phyloP scores from a whole-genome alignment of 2,888 invertebrate species.

The Polymixis lichenea region DNA sequence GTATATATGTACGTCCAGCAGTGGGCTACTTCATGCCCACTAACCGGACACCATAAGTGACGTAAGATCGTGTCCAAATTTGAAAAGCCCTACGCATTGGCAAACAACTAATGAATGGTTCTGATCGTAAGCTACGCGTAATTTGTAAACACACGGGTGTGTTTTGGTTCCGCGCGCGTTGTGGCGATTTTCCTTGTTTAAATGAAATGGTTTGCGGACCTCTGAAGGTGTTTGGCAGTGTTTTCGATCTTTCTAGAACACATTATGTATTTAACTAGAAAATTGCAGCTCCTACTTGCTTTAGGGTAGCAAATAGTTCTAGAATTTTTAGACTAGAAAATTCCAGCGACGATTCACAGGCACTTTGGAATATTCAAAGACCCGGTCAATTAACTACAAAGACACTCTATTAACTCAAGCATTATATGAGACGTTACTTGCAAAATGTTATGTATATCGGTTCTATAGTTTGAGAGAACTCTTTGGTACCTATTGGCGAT shows the following conservation, averaged over 20 bases:
- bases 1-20: background rate
- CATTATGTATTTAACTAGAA: no score
- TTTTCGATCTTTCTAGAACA: background rate
- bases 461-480: no score
- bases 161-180: background rate
- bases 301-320: no score
- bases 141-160: slow-evolving; percentile 61
- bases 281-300: no score
- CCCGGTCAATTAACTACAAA: no score
- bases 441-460: no score
- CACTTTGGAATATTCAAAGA: no score
- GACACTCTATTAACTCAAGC: no score
- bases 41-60: slow-evolving; percentile 29
- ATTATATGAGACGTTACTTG: no score
- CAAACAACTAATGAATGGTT: slow-evolving; percentile 52
- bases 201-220: accelerated
- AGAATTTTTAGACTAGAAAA: no score
- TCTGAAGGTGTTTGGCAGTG: background rate
- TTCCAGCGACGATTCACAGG: no score
- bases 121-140: slow-evolving; percentile 65
- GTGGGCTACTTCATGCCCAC: slow-evolving; percentile 12
- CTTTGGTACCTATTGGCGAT: no score
- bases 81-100: slow-evolving; percentile 60
- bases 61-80: slow-evolving; percentile 51
- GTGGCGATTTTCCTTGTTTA: slow-evolving; percentile 18